phyloP scores from a whole-genome alignment of 1,140 invertebrate species.

The Cydia pomonella region DNA sequence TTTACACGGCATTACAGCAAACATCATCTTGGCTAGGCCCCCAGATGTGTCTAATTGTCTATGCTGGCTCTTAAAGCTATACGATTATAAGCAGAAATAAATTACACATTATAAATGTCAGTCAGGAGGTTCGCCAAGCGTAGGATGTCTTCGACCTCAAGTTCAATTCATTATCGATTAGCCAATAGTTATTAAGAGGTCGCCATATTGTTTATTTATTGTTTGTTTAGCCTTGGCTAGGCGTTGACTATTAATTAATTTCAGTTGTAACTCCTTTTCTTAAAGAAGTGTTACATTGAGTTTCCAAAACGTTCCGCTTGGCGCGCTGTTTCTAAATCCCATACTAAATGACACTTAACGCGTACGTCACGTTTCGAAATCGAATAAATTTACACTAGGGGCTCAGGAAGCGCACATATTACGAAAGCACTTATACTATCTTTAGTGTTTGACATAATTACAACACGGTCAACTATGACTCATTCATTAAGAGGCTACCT shows the following conservation, averaged over 20 bases:
- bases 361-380: too few relatives aligned
- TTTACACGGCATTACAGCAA: too few relatives aligned
- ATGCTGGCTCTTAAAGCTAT: too few relatives aligned
- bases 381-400: too few relatives aligned
- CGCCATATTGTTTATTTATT: background rate
- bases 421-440: background rate
- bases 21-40: too few relatives aligned
- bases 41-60: too few relatives aligned
- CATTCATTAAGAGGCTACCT: background rate
- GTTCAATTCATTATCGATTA: conserved; percentile 1
- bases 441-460: conserved; percentile 2
- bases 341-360: too few relatives aligned
- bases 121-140: background rate
- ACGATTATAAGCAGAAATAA: background rate
- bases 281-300: too few relatives aligned
- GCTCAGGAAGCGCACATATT: background rate
- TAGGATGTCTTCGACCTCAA: conserved; percentile 7
- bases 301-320: too few relatives aligned
- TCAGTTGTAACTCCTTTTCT: background rate
- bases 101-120: background rate
- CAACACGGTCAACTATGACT: conserved; percentile 9
- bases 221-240: background rate
- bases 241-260: background rate
- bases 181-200: background rate
- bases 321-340: too few relatives aligned